Conservation (phyloP, 2,888 invertebrate species). For the Helleia helle region DNA sequence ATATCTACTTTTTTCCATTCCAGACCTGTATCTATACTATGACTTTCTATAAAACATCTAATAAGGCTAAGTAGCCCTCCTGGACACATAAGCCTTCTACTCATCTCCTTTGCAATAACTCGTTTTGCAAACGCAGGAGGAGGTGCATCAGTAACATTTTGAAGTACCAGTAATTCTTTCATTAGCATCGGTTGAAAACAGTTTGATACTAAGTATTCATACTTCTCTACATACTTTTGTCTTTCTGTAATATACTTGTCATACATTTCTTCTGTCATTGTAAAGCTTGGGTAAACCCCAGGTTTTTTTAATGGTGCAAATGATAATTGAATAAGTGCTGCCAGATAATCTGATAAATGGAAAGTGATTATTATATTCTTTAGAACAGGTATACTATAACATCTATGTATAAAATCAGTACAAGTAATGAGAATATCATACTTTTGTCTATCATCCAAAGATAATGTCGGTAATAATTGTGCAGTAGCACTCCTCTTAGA, state of each 20-base stretch:
- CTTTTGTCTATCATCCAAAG: constrained; percentile 58
- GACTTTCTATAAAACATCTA: constrained; percentile 76
- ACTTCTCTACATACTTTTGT: constrained; percentile 55
- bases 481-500: constrained; percentile 52
- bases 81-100: constrained; percentile 69
- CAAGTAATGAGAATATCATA: constrained; percentile 66
- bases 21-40: constrained; percentile 66
- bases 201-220: constrained; percentile 66
- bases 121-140: constrained; percentile 77
- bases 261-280: constrained; percentile 74
- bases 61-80: constrained; percentile 79
- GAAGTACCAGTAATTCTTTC: constrained; percentile 80
- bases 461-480: constrained; percentile 35
- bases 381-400: constrained; percentile 64
- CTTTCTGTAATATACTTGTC: constrained; percentile 63
- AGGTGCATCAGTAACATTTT: constrained; percentile 59
- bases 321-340: constrained; percentile 79
- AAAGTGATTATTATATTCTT: constrained; percentile 71
- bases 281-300: constrained; percentile 43
- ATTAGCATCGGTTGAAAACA: constrained; percentile 77
- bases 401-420: constrained; percentile 59
- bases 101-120: constrained; percentile 75
- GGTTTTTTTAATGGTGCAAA: constrained; percentile 79
- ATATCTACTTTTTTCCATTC: constrained; percentile 81
- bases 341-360: constrained; percentile 76